Percentiles rank a stretch among this genome's conserved stretches.
Evolutionary conservation across 2,113 vertebrate genomes (phyloP).

Genomic region (Chloebia gouldiae): DNA sequence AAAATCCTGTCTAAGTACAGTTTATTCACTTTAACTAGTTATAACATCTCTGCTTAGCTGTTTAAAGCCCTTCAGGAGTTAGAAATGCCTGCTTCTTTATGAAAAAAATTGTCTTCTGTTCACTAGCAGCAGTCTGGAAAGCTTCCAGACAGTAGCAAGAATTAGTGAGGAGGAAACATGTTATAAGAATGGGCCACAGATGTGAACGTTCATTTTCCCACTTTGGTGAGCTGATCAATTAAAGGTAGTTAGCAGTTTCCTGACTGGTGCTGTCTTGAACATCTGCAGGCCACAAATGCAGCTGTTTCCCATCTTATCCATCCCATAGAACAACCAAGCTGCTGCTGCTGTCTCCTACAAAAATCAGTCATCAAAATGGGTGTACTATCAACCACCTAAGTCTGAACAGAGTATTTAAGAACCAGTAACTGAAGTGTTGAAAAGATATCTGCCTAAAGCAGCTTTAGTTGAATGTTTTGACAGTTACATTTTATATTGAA

Average conservation of each 20-base stretch:
- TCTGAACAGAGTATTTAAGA: neutral
- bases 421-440: neutral
- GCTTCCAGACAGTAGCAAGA: conserved; percentile 29
- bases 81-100: neutral
- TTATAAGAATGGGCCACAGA: conserved; percentile 27
- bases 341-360: neutral
- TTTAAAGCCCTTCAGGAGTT: neutral
- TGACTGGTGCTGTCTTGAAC: neutral
- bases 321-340: neutral
- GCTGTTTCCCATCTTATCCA: neutral
- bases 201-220: neutral
- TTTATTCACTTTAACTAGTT: neutral
- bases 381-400: neutral
- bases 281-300: conserved; percentile 4
- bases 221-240: conserved; percentile 9
- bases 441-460: neutral
- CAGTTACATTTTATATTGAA: neutral
- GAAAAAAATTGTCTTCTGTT: neutral
- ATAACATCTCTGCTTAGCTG: neutral
- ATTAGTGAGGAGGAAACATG: conserved; percentile 18
- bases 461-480: neutral
- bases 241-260: conserved; percentile 34
- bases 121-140: conserved; percentile 15
- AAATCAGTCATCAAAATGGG: neutral
- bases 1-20: neutral